These are phyloP conservation scores for Rhinoraja longicauda DNA, from an alignment of 2,797 vertebrate genomes.

Conservation along the genomic window DNA sequence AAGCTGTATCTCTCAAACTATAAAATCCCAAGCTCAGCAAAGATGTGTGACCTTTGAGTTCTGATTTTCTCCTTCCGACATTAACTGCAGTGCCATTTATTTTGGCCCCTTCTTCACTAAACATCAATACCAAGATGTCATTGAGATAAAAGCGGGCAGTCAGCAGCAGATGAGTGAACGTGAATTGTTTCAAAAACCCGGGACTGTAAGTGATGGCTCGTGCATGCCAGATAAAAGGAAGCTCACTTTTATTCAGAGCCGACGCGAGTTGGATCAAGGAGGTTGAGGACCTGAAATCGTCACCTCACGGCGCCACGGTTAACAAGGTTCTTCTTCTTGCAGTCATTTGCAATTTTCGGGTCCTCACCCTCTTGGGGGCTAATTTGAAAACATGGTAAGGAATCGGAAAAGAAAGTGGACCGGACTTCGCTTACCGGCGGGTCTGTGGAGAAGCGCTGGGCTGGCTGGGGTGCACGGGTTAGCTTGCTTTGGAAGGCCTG, in stretches of 20 bases:
- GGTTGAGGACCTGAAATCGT: not conserved
- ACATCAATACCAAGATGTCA: not conserved
- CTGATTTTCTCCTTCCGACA: not conserved
- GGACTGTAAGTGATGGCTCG: not conserved
- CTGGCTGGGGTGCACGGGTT: too few relatives aligned
- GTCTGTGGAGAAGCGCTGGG: too few relatives aligned
- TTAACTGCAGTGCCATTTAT: not conserved
- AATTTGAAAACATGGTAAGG: not conserved
- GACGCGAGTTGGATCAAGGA: not conserved
- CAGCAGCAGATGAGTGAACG: not conserved
- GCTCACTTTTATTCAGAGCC: constrained; percentile 30
- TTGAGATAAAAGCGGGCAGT: not conserved
- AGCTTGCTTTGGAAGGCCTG: too few relatives aligned
- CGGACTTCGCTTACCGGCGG: not conserved
- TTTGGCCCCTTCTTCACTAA: not conserved
- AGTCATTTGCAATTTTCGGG: not conserved
- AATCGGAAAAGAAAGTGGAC: not conserved
- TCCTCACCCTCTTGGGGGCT: not conserved
- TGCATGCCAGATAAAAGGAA: not conserved
- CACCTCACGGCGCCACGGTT: not conserved
- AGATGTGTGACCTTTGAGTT: not conserved
- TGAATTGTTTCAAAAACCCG: not conserved
- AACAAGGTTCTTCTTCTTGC: not conserved
- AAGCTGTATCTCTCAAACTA: too few relatives aligned
- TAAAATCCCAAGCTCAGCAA: not conserved